These are phyloP conservation scores for Toxotes jaculatrix DNA, from an alignment of 2,113 vertebrate species.

Conservation along the genomic window DNA sequence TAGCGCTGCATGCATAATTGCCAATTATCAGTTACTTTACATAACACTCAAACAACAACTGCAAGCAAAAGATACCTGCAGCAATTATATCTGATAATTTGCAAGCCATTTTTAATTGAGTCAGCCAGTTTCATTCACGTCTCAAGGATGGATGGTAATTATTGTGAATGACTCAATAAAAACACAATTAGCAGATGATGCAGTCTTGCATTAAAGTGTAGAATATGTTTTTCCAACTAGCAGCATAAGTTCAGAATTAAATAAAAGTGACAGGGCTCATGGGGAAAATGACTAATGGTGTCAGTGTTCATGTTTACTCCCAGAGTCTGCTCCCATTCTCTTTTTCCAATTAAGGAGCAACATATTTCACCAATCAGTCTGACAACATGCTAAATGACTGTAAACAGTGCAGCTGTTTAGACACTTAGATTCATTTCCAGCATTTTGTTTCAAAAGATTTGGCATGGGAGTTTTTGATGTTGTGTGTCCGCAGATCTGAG, in stretches of 20 bases:
- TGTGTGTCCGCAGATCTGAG: background rate
- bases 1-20: conserved; percentile 66
- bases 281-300: conserved; percentile 48
- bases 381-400: conserved; percentile 16
- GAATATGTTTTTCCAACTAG: conserved; percentile 60
- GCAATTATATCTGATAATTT: conserved; percentile 75
- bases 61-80: conserved; percentile 56
- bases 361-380: conserved; percentile 27
- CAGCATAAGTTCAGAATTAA: conserved; percentile 46
- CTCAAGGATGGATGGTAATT: conserved; percentile 64
- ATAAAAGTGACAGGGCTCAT: conserved; percentile 41
- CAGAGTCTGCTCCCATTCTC: background rate
- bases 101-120: conserved; percentile 68
- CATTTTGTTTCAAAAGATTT: background rate
- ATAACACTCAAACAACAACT: conserved; percentile 66
- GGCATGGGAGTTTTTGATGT: background rate
- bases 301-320: conserved; percentile 51
- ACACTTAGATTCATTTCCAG: conserved; percentile 7
- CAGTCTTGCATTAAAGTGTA: conserved; percentile 54
- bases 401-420: conserved; percentile 27
- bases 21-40: conserved; percentile 69
- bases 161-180: conserved; percentile 70
- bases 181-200: conserved; percentile 71
- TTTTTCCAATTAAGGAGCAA: conserved; percentile 31
- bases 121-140: conserved; percentile 71